A percentile compares a stretch with the other conserved stretches of the same genome.
Conservation (phyloP, 2,797 vertebrate species). For the Girardinus metallicus region DNA sequence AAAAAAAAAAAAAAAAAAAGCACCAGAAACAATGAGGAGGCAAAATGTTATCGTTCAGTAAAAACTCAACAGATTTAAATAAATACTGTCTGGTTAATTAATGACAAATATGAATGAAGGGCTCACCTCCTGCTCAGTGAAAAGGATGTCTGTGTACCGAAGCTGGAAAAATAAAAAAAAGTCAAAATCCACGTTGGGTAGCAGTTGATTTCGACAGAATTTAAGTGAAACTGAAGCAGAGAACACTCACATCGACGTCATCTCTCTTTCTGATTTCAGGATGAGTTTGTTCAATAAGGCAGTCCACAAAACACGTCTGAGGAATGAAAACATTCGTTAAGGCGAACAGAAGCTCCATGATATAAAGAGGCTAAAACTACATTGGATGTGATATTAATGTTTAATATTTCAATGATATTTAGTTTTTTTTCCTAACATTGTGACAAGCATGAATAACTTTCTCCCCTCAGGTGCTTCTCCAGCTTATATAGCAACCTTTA, state of each 20-base stretch:
- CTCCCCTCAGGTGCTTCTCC: neutral
- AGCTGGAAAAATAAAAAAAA: slow-evolving; percentile 79
- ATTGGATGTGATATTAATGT: neutral
- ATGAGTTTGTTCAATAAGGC: slow-evolving; percentile 97
- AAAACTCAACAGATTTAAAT: neutral
- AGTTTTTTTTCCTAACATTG: neutral
- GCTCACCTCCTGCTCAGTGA: slow-evolving; percentile 97
- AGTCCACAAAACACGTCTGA: slow-evolving; percentile 98
- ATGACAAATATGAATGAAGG: neutral
- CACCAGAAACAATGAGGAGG: neutral
- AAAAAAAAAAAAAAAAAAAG: slow-evolving; percentile 3
- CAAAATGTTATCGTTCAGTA: neutral
- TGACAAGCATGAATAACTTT: neutral
- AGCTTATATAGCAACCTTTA: neutral
- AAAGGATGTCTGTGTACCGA: slow-evolving; percentile 97
- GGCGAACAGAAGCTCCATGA: neutral
- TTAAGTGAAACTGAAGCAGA: neutral
- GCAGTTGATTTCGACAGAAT: neutral
- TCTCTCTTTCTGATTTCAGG: slow-evolving; percentile 96
- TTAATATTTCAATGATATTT: neutral
- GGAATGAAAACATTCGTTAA: slow-evolving; percentile 45
- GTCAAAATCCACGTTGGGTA: slow-evolving; percentile 10
- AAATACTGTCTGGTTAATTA: neutral
- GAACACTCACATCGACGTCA: slow-evolving; percentile 91
- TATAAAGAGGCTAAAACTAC: neutral